Evolutionary conservation across 2,888 invertebrate genomes (phyloP).

Genomic region (Lepetodrilus schrolli): DNA sequence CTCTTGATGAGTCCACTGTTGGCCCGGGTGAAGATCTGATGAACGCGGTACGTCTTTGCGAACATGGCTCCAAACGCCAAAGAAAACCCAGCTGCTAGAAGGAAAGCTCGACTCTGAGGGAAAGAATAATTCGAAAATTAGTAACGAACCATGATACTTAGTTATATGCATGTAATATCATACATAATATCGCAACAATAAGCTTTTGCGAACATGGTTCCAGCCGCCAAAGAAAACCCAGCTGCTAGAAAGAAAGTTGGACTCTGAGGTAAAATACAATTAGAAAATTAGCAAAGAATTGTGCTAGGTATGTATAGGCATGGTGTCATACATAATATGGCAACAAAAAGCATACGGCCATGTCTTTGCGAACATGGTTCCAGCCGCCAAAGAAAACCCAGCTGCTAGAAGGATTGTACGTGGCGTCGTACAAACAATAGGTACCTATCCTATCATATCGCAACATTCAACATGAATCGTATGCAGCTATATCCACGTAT

Average conservation of each 20-base stretch:
- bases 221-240: conserved; percentile 92
- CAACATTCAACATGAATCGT: too few species aligned
- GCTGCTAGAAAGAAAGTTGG: conserved; percentile 91
- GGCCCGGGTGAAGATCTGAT: conserved; percentile 89
- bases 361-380: conserved; percentile 95
- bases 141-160: too few species aligned
- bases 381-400: conserved; percentile 92
- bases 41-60: conserved; percentile 93
- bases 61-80: conserved; percentile 95
- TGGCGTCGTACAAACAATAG: too few species aligned
- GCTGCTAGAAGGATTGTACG: conserved; percentile 91
- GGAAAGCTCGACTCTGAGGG: conserved; percentile 87
- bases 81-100: conserved; percentile 92
- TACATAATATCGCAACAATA: too few species aligned
- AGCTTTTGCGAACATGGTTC: conserved; percentile 95
- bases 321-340: too few species aligned
- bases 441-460: too few species aligned
- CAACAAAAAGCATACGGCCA: too few species aligned
- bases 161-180: too few species aligned
- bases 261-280: conserved; percentile 79
- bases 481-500: too few species aligned
- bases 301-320: too few species aligned
- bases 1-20: conserved; percentile 88
- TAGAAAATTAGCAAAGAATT: too few species aligned
- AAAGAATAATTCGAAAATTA: conserved; percentile 10